Conservation (phyloP, 37 sponge, comb jelly and placozoan genomes). For the Mnemiopsis leidyi region DNA sequence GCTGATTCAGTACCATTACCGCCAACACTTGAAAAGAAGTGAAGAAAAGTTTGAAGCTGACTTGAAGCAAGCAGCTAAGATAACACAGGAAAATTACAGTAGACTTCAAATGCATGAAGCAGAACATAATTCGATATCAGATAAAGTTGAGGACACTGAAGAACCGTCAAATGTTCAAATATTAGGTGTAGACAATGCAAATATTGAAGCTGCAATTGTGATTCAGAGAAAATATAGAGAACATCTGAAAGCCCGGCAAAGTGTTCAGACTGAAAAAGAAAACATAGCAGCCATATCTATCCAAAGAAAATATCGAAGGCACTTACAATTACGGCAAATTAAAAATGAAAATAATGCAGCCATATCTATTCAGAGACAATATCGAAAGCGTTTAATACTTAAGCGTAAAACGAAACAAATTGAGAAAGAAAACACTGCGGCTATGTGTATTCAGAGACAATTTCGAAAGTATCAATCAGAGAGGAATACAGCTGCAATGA, state of each 20-base stretch:
- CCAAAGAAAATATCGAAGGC: too few relatives aligned
- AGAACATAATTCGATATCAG: too few relatives aligned
- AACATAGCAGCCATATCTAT: conserved; percentile 4
- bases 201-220: background rate
- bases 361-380: too few relatives aligned
- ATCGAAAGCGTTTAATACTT: too few relatives aligned
- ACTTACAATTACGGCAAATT: too few relatives aligned
- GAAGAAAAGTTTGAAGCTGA: conserved; percentile 12
- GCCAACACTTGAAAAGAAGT: conserved; percentile 19
- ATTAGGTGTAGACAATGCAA: background rate
- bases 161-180: background rate
- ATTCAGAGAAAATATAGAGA: conserved; percentile 13
- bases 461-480: background rate
- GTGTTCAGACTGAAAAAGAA: background rate
- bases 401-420: background rate
- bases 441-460: background rate
- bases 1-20: background rate
- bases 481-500: background rate
- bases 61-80: background rate
- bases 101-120: background rate
- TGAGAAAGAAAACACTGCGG: background rate
- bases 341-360: background rate
- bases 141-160: background rate
- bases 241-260: background rate
- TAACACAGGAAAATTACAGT: conserved; percentile 1